phyloP scores from a whole-genome alignment of 2,888 invertebrate genomes.

The Scelioninae gen. 1 region DNA sequence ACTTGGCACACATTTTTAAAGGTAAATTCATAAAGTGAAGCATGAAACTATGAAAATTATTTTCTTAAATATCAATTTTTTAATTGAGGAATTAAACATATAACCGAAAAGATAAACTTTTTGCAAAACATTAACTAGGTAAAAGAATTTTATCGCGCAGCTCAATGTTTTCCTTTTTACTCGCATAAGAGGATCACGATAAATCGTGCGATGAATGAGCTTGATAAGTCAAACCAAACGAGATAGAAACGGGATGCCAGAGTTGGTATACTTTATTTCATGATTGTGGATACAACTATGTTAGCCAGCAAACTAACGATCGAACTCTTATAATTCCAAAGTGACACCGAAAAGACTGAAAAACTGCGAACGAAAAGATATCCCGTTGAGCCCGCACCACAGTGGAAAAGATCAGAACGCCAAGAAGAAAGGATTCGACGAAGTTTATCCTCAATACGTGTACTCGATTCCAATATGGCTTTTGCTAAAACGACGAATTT shows the following conservation, averaged over 20 bases:
- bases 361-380: slow-evolving; percentile 70
- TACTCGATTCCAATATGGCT: slow-evolving; percentile 74
- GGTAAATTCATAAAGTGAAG: too few species aligned
- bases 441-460: slow-evolving; percentile 81
- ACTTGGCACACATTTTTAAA: too few species aligned
- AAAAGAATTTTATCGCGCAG: too few species aligned
- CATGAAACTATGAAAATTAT: too few species aligned
- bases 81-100: too few species aligned
- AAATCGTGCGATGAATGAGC: slow-evolving; percentile 64
- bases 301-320: slow-evolving; percentile 75
- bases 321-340: slow-evolving; percentile 74
- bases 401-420: slow-evolving; percentile 64
- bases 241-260: slow-evolving; percentile 30
- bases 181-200: slow-evolving; percentile 54
- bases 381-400: slow-evolving; percentile 68
- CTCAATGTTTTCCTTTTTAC: slow-evolving; percentile 6
- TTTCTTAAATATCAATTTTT: too few species aligned
- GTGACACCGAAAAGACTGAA: slow-evolving; percentile 51
- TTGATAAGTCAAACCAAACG: slow-evolving; percentile 64
- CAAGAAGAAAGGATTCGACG: slow-evolving; percentile 69
- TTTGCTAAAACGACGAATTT: slow-evolving; percentile 60
- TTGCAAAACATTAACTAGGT: too few species aligned
- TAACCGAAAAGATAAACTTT: too few species aligned
- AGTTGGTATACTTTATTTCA: slow-evolving; percentile 59
- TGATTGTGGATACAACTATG: slow-evolving; percentile 61